Base-by-base conservation (phyloP, 2,888 invertebrate species). In the Drosophila hawaiiensis region DNA sequence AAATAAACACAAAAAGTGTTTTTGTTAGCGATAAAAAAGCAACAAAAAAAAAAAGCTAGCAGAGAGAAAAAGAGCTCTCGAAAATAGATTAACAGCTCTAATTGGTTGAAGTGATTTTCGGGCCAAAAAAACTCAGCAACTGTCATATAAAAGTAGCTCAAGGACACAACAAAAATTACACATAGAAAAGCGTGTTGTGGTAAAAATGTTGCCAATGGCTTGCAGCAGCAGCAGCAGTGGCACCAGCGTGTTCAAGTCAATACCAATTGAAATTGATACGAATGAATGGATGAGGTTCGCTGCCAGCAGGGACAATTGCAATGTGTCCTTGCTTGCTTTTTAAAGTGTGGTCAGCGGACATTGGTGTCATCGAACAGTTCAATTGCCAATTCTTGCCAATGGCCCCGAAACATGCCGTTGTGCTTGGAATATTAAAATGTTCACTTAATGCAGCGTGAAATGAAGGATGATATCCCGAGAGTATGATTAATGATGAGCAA, bases 61-160 rank as follows among this genome's bases (percentile, higher is more conserved):
- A 33, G 43, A 12, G 53, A 12, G 43, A 61, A 53, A 73, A 69
- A 41, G 41, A 25, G 16, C 47, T 16, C 16, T 71, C 65, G 64
- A 71, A 76, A 73, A 86, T 71, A 84, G 84, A 89, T 82, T 87
- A 87, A 68, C 55, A 54, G 54, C 59, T 73, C 78, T 90, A 85
- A 85, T 90, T 85, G 90, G 72, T 68, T 68, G 70, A 83, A 88
- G 78, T 85, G 90, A 84, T 84, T 84, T 84, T 73, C 14, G n/a
- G 25, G 68, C 35, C 50, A 49, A 63, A 10, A 10, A 47, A 37
- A 28, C 49, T 52, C 41, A 78, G 58, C 67, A 47, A 68, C 59
- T 70, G 74, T 52, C 74, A 71, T 64, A 75, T 71, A 75, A 80
- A 82, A 53, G 65, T 79, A 63, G 74, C 67, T 29, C 82, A 82